A percentile compares a stretch with the other conserved stretches of the same genome.
These are phyloP conservation scores for Blastomussa wellsi DNA, from an alignment of 92 coral and sea anemone genomes.

Conservation along the genomic window DNA sequence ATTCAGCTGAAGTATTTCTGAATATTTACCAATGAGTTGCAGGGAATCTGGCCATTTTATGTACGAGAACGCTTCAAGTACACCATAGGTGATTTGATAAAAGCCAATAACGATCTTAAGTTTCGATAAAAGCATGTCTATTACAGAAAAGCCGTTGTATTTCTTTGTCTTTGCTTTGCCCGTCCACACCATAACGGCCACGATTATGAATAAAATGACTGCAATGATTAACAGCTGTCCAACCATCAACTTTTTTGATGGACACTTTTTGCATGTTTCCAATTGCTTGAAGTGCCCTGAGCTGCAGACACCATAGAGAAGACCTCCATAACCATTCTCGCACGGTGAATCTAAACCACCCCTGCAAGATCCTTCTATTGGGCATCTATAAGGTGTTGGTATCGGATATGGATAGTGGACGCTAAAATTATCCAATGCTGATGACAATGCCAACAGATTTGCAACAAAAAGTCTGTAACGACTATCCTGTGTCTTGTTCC, in stretches of 20 bases:
- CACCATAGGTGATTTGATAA: neutral
- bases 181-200: neutral
- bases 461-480: neutral
- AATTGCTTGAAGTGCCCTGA: neutral
- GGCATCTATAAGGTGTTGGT: constrained; percentile 11
- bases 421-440: neutral
- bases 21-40: neutral
- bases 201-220: neutral
- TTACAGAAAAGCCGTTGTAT: neutral
- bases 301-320: neutral
- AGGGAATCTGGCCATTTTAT: constrained; percentile 15
- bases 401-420: constrained; percentile 2
- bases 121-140: constrained; percentile 8
- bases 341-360: constrained; percentile 15
- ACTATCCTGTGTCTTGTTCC: neutral
- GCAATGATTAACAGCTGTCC: neutral
- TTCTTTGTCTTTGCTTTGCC: neutral
- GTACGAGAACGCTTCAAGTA: neutral
- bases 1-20: constrained; percentile 7
- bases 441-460: neutral
- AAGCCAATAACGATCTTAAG: constrained; percentile 6
- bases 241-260: neutral
- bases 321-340: neutral
- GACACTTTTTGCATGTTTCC: neutral
- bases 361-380: constrained; percentile 2